These are phyloP conservation scores for Athrips mouffetella DNA, from an alignment of 2,888 invertebrate genomes.

Conservation along the genomic window DNA sequence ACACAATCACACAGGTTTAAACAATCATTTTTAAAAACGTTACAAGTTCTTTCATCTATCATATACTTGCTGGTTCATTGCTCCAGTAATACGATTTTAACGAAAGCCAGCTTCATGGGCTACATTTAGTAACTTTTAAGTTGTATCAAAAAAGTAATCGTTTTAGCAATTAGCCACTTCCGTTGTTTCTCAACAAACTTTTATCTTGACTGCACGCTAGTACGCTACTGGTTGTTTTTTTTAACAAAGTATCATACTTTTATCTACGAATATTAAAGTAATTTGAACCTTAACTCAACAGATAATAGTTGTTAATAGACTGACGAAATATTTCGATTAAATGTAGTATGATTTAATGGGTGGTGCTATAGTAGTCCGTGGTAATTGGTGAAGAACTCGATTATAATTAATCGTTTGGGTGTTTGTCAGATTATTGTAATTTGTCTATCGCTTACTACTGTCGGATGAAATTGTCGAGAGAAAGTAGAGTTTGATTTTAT, in stretches of 20 bases:
- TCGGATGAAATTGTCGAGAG: no score
- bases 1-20: no score
- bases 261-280: neutral
- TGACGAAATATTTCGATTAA: neutral
- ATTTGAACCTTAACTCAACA: constrained; percentile 4
- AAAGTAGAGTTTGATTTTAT: constrained; percentile 14
- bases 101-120: neutral
- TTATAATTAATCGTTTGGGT: constrained; percentile 19
- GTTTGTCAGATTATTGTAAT: constrained; percentile 23
- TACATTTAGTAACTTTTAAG: constrained; percentile 1
- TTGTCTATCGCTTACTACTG: constrained; percentile 19
- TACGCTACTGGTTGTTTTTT: constrained; percentile 48
- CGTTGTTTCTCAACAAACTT: constrained; percentile 48
- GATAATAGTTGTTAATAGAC: no score
- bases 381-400: constrained; percentile 29
- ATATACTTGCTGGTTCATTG: neutral
- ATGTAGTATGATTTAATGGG: constrained; percentile 34
- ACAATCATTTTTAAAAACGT: no score
- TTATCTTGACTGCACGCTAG: constrained; percentile 29
- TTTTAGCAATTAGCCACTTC: constrained; percentile 44
- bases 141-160: constrained; percentile 21
- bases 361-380: constrained; percentile 38
- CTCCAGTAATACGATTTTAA: neutral
- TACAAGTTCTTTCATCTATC: no score
- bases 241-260: neutral